phyloP scores from a whole-genome alignment of 2,797 vertebrate species.

The Neoniphon sammara region DNA sequence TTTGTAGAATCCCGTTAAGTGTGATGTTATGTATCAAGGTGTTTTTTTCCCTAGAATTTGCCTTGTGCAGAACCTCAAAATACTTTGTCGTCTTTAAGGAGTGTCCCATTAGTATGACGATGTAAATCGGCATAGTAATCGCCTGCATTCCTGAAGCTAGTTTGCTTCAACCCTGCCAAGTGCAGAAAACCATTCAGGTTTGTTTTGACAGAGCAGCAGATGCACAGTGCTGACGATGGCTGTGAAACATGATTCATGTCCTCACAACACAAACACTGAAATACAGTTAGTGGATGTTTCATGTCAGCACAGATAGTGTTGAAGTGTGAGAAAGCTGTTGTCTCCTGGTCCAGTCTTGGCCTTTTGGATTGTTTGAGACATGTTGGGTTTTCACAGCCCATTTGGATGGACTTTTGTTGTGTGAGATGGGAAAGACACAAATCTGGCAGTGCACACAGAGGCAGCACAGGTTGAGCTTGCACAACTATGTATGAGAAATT shows the following conservation, averaged over 20 bases:
- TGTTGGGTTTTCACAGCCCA: neutral
- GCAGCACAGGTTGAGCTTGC: neutral
- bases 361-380: neutral
- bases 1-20: neutral
- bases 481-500: too few relatives aligned
- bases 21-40: neutral
- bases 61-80: neutral
- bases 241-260: slow-evolving; percentile 13
- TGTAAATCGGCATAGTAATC: neutral
- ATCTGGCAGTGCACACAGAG: neutral
- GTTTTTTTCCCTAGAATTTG: neutral
- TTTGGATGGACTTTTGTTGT: neutral
- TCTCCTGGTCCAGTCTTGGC: neutral
- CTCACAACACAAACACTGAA: slow-evolving; percentile 1
- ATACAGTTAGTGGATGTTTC: slow-evolving; percentile 2
- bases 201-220: slow-evolving; percentile 32
- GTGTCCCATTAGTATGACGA: neutral
- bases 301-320: neutral
- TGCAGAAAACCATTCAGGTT: slow-evolving; percentile 11
- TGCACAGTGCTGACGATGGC: neutral
- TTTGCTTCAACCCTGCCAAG: neutral
- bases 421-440: neutral
- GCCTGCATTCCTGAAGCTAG: neutral
- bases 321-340: neutral
- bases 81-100: neutral